Conservation (phyloP, 1,140 invertebrate genomes). For the Papilio machaon region DNA sequence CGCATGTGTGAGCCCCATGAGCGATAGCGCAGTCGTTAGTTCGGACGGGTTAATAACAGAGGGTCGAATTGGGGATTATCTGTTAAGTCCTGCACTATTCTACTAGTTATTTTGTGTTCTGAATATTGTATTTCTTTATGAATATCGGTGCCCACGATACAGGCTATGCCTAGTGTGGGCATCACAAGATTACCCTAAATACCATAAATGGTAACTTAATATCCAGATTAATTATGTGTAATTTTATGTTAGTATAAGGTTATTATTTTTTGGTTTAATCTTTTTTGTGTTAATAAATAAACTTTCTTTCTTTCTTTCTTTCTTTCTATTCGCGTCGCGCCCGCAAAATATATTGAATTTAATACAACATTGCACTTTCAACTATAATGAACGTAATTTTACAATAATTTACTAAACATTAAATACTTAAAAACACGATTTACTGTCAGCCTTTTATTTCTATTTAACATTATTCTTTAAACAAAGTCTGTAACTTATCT, state of each 20-base stretch:
- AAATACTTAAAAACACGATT: neutral
- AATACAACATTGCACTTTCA: neutral
- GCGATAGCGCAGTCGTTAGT: constrained; percentile 79
- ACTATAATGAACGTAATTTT: neutral
- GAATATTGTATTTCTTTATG: no score
- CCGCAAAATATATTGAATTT: constrained; percentile 21
- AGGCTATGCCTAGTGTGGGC: no score
- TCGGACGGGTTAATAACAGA: constrained; percentile 76
- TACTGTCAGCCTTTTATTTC: neutral
- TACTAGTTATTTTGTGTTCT: no score
- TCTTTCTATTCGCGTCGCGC: no score
- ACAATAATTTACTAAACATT: neutral
- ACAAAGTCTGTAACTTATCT: constrained; percentile 4
- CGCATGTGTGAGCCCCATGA: constrained; percentile 78
- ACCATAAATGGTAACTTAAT: no score
- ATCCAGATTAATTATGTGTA: no score
- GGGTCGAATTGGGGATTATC: constrained; percentile 72
- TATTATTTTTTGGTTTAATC: no score
- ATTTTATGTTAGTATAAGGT: no score
- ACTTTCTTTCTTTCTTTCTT: no score
- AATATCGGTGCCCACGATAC: no score
- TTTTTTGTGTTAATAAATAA: no score
- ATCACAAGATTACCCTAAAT: no score
- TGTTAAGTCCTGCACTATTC: constrained; percentile 56
- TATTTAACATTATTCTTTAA: neutral